A percentile compares a stretch with the other conserved stretches of the same genome.
Evolutionary conservation across 2,797 vertebrate species (phyloP).

Genomic region (Acipenser ruthenus): DNA sequence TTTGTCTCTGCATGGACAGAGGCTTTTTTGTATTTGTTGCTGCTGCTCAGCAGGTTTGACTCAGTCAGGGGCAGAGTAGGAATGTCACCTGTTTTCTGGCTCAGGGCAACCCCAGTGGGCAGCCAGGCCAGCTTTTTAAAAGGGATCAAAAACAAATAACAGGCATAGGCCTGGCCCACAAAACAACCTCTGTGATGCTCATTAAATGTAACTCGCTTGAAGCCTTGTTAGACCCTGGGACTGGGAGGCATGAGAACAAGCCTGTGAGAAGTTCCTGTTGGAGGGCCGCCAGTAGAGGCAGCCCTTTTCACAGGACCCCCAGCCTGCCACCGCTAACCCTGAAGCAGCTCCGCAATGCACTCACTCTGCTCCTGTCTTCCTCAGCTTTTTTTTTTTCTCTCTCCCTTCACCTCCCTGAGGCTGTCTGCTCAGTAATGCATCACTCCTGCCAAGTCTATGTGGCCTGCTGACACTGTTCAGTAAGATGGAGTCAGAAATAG

Average conservation of each 20-base stretch:
- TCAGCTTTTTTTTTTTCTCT: neutral
- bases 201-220: constrained; percentile 39
- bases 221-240: constrained; percentile 42
- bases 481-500: no score
- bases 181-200: constrained; percentile 66
- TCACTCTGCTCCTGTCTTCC: constrained; percentile 17
- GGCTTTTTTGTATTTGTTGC: constrained; percentile 5
- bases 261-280: constrained; percentile 51
- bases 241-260: constrained; percentile 61
- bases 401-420: constrained; percentile 16
- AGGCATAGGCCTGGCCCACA: constrained; percentile 49
- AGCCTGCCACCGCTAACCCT: constrained; percentile 44
- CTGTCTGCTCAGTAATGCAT: no score
- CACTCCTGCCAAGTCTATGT: no score
- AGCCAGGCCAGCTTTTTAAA: constrained; percentile 38
- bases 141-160: constrained; percentile 40
- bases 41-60: constrained; percentile 17
- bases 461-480: no score
- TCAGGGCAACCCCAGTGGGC: constrained; percentile 33
- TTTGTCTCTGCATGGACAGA: constrained; percentile 9
- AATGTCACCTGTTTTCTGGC: constrained; percentile 56
- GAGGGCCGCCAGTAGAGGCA: constrained; percentile 54
- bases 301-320: constrained; percentile 59
- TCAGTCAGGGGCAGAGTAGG: constrained; percentile 32
- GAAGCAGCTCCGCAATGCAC: constrained; percentile 23